These are phyloP conservation scores for Pachyrhynchus sulphureomaculatus DNA, from an alignment of 1,140 invertebrate genomes.

Conservation along the genomic window DNA sequence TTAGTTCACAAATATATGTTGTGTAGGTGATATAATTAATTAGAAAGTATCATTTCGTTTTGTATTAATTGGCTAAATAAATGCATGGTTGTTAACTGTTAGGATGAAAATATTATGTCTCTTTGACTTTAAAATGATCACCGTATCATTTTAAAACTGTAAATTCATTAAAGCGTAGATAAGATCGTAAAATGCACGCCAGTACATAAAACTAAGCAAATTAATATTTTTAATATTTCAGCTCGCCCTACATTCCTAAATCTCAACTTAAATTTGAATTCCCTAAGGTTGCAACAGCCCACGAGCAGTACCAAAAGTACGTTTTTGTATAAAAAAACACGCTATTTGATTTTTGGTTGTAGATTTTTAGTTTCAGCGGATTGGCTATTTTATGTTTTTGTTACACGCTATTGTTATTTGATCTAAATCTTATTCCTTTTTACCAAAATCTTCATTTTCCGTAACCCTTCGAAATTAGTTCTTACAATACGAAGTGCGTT, in stretches of 20 bases:
- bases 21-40: background rate
- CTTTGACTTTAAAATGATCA: slow-evolving; percentile 49
- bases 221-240: slow-evolving; percentile 65
- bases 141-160: slow-evolving; percentile 36
- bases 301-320: slow-evolving; percentile 68
- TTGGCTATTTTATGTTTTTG: slow-evolving; percentile 12
- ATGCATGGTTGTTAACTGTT: slow-evolving; percentile 47
- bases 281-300: slow-evolving; percentile 82
- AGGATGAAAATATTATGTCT: slow-evolving; percentile 37
- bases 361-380: slow-evolving; percentile 4
- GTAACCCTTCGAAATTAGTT: too few relatives aligned
- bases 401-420: background rate
- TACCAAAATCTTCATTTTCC: too few relatives aligned
- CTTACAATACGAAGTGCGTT: too few relatives aligned
- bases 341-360: slow-evolving; percentile 15
- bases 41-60: slow-evolving; percentile 20
- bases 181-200: slow-evolving; percentile 13
- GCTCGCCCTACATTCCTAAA: slow-evolving; percentile 95
- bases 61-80: slow-evolving; percentile 38
- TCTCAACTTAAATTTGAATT: slow-evolving; percentile 90
- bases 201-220: slow-evolving; percentile 14
- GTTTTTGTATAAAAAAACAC: slow-evolving; percentile 48
- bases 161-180: slow-evolving; percentile 26
- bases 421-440: slow-evolving; percentile 2
- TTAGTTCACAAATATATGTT: slow-evolving; percentile 13